Evolutionary conservation across 1,140 invertebrate genomes (phyloP).

Genomic region (Meteorus sp.): DNA sequence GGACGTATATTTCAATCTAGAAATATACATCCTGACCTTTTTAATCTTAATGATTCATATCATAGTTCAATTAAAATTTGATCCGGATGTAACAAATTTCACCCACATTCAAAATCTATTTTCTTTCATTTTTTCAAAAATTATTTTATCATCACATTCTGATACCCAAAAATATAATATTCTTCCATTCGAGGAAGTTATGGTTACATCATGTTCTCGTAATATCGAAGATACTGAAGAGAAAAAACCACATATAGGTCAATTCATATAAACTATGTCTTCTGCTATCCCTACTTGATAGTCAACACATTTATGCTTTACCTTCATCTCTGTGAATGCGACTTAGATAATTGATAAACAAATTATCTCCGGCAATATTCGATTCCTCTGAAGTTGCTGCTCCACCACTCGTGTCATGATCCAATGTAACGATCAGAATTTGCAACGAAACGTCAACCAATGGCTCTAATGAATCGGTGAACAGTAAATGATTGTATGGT

Average conservation of each 20-base stretch:
- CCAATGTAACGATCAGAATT: slow-evolving; percentile 92
- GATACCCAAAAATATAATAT: too few species aligned
- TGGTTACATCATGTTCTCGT: too few species aligned
- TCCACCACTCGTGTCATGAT: slow-evolving; percentile 77
- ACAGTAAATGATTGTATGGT: slow-evolving; percentile 97
- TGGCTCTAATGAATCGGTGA: slow-evolving; percentile 92
- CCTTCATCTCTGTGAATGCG: slow-evolving; percentile 96
- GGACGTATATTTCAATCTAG: too few species aligned
- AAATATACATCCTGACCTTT: too few species aligned
- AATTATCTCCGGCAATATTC: slow-evolving; percentile 73
- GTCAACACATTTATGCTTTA: slow-evolving; percentile 19
- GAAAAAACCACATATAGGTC: slow-evolving; percentile 16
- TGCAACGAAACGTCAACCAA: slow-evolving; percentile 95
- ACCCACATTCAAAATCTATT: too few species aligned
- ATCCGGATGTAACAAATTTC: too few species aligned
- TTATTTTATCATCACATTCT: too few species aligned
- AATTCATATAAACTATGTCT: slow-evolving; percentile 1
- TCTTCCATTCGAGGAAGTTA: too few species aligned
- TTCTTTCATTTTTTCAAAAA: too few species aligned
- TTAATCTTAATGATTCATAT: too few species aligned
- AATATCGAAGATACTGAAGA: too few species aligned
- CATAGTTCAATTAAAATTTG: too few species aligned
- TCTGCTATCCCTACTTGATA: background rate
- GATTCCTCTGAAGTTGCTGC: slow-evolving; percentile 48
- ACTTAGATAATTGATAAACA: slow-evolving; percentile 98